Evolutionary conservation across 1,140 invertebrate species (phyloP), one percentile per base, ranked within the genome.

Genomic region (Drosophila bocqueti): DNA sequence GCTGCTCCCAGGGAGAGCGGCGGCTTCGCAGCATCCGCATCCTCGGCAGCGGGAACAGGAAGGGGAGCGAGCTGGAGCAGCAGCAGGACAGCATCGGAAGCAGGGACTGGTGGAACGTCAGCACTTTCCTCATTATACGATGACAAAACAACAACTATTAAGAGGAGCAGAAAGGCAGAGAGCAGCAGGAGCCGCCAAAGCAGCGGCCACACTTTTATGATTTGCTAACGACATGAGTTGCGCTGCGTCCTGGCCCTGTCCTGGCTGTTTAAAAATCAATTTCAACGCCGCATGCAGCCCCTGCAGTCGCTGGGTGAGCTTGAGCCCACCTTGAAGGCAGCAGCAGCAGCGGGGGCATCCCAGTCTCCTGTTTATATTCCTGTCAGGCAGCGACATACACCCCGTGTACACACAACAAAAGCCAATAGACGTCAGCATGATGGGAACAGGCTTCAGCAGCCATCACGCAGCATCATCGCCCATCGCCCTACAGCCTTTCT

Each of bases 231-330:
- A 89, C 81, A 81, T 73, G 69, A 84, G 73, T 50, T 78, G 46
- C 67, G 79, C 54, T 38, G 43, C 38, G 61, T 49, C 61, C 59
- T 47, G 65, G 31, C 60, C 62, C 40, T 67, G 59, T 40, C 64
- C 73, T 78, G 85, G 69, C 81, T 84, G 85, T 81, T 90, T 90
- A 90, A 90, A 89, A 89, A 89, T 87, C 84, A 90, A 89, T 89
- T 89, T 90, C 68, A 74, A 47, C 57, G 66, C 81, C 59, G 75
- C 78, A 81, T 78, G 66, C 84, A 79, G 63, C 67, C 46, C 60
- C 36, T 77, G 68, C 52, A 68, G 18, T 58, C 55, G 50, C 46
- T 55, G 42, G 47, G 34, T 55, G 52, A 55, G 52, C 21, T 55
- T n/a, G 54, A 24, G 54, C 54, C 60, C 46, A 65, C 38, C 54